Base-by-base conservation (phyloP, 92 coral and sea anemone genomes). In the Paragorgia papillata region DNA sequence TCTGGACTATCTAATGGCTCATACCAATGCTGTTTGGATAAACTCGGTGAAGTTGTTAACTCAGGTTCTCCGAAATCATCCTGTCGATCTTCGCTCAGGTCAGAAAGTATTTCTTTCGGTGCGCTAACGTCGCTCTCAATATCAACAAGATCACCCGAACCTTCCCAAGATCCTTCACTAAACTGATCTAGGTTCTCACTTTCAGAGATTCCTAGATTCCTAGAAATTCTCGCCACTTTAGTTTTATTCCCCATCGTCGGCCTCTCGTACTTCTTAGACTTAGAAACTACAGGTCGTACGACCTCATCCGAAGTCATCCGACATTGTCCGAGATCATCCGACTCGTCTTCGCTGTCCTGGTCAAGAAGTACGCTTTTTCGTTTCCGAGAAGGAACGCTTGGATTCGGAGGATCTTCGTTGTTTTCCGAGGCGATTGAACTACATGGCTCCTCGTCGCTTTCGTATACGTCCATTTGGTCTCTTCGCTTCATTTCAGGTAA, bases 401-500 rank as follows among this genome's bases (percentile, higher is more conserved):
- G 18, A 4, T 66, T 66, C 32, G 40, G 28, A 12, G 43, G 21
- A 49, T 49, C 41, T 14, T 17, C 24, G 30, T 7, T 28, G 62
- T 56, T 56, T 56, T 56, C 62, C 27, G 27, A 14, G 30, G 3
- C 27, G 15, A 9, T 56, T 7, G 1, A 3, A 18, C 62, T 56
- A 56, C 29, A 56, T 2, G 3, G 12, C 15, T 56, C 62, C 3
- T 62, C 54, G 12, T 35, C 35, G 7, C 76, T 59, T 2, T 66
- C 75, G 10, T 66, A 79, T 25, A 66, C 7, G 6, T 84, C 83
- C 44, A 85, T 46, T 6, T 83, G 84, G 39, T 85, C 86, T 41
- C 94, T 46, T 39, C 90, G 44, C 51, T 65, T 86, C 81, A 82
- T 82, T 70, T 85, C 90, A 12, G 73, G 61, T 25, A 67, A 66